A percentile compares a stretch with the other conserved stretches of the same genome.
Evolutionary conservation across 2,797 vertebrate genomes (phyloP).

Genomic region (Microctenopoma steveboyesi): DNA sequence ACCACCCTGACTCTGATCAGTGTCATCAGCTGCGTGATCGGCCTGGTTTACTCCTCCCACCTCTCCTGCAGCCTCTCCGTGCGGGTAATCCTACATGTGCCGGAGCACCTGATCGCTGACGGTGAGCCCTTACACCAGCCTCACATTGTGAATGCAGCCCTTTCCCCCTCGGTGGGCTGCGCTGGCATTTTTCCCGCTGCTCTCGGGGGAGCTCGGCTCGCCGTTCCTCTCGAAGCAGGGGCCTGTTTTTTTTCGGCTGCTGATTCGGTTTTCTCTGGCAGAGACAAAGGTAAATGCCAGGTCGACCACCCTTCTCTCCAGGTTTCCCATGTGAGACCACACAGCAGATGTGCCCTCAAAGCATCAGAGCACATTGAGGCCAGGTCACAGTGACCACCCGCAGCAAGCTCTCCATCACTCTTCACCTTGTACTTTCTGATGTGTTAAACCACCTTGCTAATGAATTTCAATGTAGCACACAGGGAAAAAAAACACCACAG

Average conservation of each 20-base stretch:
- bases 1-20: conserved; percentile 98
- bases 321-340: conserved; percentile 42
- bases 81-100: conserved; percentile 95
- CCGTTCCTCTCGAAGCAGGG: conserved; percentile 34
- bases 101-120: conserved; percentile 97
- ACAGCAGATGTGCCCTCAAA: conserved; percentile 72
- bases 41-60: conserved; percentile 94
- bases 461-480: conserved; percentile 72
- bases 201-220: conserved; percentile 24
- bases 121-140: conserved; percentile 79
- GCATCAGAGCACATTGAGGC: conserved; percentile 71
- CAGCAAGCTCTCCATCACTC: conserved; percentile 47
- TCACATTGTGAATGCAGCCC: conserved; percentile 15
- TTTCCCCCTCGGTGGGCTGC: conserved; percentile 35
- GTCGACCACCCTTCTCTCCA: conserved; percentile 31
- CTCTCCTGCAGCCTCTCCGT: conserved; percentile 92
- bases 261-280: conserved; percentile 49
- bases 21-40: conserved; percentile 92
- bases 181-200: conserved; percentile 50
- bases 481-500: not conserved
- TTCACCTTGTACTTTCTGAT: conserved; percentile 44
- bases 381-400: conserved; percentile 61
- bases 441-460: conserved; percentile 63
- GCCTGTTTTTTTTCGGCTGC: conserved; percentile 29
- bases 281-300: conserved; percentile 75